Evolutionary conservation across 2,888 invertebrate genomes (phyloP).

Genomic region (Xestia ashworthii): DNA sequence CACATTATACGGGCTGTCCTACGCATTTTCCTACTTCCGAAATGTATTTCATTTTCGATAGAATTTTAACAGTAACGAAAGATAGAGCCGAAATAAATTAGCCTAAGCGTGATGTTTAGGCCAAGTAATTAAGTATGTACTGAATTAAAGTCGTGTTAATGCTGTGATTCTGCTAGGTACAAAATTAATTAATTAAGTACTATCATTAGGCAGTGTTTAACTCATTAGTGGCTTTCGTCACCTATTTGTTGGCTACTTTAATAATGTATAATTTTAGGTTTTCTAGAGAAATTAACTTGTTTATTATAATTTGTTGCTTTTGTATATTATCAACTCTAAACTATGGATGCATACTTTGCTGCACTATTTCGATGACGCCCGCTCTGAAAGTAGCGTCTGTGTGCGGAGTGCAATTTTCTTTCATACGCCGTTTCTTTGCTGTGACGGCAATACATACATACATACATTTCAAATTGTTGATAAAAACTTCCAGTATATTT

Average conservation of each 20-base stretch:
- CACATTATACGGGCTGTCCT: neutral
- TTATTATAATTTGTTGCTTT: neutral
- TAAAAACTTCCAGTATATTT: neutral
- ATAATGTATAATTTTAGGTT: neutral
- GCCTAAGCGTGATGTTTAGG: conserved; percentile 5
- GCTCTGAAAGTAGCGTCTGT: neutral
- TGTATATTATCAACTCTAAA: neutral
- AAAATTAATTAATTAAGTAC: conserved; percentile 53
- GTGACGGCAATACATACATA: neutral
- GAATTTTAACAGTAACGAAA: conserved; percentile 1
- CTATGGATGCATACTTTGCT: neutral
- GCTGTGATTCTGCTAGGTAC: conserved; percentile 47
- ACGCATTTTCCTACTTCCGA: neutral
- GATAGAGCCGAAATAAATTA: conserved; percentile 20
- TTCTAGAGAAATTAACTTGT: neutral
- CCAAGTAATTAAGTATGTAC: conserved; percentile 54
- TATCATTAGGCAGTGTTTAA: conserved; percentile 15
- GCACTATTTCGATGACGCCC: neutral
- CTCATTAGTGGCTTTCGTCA: conserved; percentile 22
- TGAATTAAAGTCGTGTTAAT: conserved; percentile 47
- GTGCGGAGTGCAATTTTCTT: conserved; percentile 2
- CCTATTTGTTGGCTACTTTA: conserved; percentile 1
- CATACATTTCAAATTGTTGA: neutral
- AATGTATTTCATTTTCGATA: conserved; percentile 15
- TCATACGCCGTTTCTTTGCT: neutral